phyloP scores from a whole-genome alignment of 2,113 vertebrate species.

The Myiopsitta monachus region DNA sequence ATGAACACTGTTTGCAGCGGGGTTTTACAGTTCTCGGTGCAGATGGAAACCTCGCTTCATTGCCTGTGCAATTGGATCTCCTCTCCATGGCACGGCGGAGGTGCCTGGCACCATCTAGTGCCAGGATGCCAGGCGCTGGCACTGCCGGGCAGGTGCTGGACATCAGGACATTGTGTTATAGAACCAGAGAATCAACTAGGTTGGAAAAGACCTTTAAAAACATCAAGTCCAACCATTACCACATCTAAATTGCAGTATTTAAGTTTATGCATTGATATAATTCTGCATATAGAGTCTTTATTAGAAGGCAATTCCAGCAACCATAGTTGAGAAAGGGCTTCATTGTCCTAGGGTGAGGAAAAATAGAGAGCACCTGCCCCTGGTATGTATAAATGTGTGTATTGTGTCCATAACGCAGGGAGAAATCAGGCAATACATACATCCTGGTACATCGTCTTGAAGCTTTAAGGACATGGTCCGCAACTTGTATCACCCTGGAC shows the following conservation, averaged over 20 bases:
- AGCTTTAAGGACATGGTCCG: background rate
- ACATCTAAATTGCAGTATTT: background rate
- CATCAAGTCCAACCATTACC: rapidly evolving
- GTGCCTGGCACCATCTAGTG: slow-evolving; percentile 32
- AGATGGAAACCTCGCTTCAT: background rate
- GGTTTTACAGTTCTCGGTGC: background rate
- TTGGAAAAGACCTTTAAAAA: background rate
- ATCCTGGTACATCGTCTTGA: background rate
- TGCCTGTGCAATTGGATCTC: background rate
- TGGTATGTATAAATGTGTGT: background rate
- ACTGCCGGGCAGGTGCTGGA: rapidly evolving
- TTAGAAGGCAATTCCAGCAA: background rate
- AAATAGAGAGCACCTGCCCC: background rate
- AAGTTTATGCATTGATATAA: background rate
- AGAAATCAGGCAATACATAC: background rate
- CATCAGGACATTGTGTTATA: rapidly evolving
- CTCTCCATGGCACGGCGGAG: rapidly evolving
- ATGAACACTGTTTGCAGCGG: background rate
- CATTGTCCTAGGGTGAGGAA: background rate
- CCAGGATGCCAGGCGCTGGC: background rate
- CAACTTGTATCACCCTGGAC: background rate
- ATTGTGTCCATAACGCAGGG: rapidly evolving
- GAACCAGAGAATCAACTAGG: background rate
- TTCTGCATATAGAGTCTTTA: background rate
- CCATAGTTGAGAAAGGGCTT: background rate